Evolutionary conservation across 2,888 invertebrate species (phyloP).

Genomic region (Trimorus sp.): DNA sequence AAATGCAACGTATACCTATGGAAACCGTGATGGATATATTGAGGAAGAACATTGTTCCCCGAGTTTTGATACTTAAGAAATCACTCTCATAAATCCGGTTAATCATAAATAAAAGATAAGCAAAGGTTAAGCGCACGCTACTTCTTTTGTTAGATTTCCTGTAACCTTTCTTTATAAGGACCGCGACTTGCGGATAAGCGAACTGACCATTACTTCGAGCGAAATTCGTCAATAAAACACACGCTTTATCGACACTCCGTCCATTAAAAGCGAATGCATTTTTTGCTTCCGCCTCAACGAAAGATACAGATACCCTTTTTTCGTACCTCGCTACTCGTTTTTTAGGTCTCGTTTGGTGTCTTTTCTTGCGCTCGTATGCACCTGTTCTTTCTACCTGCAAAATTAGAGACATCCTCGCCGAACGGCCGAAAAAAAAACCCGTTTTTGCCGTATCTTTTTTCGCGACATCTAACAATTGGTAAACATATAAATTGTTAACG

Average conservation of each 20-base stretch:
- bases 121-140: conserved; percentile 18
- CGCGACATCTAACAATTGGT: conserved; percentile 24
- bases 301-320: conserved; percentile 17
- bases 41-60: conserved; percentile 23
- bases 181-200: not conserved
- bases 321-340: not conserved
- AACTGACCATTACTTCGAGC: conserved; percentile 23
- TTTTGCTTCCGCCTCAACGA: conserved; percentile 25
- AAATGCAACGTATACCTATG: conserved; percentile 6
- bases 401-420: conserved; percentile 8
- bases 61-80: conserved; percentile 27
- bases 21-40: conserved; percentile 27
- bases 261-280: conserved; percentile 30
- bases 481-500: conserved; percentile 42
- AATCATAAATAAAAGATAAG: conserved; percentile 41
- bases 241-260: conserved; percentile 1
- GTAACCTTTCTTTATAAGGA: conserved; percentile 8
- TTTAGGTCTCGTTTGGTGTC: conserved; percentile 21
- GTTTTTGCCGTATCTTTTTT: conserved; percentile 44
- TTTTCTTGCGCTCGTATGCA: conserved; percentile 8
- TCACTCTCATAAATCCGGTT: conserved; percentile 27
- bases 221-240: conserved; percentile 11
- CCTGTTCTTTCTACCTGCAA: conserved; percentile 16
- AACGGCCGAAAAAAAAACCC: not conserved
- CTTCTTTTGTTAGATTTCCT: conserved; percentile 34